A percentile compares a stretch with the other conserved stretches of the same genome.
phyloP scores from a whole-genome alignment of 2,888 invertebrate species.

The Sericinus montela region DNA sequence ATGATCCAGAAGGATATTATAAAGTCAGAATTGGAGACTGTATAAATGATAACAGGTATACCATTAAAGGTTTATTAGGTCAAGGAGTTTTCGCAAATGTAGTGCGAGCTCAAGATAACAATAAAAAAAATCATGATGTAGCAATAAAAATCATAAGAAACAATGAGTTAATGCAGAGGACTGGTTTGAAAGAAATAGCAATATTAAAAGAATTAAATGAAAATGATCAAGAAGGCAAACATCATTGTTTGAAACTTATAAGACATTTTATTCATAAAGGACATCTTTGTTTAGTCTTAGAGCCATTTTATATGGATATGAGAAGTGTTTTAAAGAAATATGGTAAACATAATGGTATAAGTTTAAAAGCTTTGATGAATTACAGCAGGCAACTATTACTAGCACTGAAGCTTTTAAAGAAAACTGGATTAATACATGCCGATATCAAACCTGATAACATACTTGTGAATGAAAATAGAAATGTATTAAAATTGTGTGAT shows the following conservation, averaged over 20 bases:
- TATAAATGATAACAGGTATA: slow-evolving; percentile 89
- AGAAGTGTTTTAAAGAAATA: slow-evolving; percentile 96
- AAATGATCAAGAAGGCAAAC: slow-evolving; percentile 96
- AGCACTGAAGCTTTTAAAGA: slow-evolving; percentile 94
- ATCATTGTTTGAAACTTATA: slow-evolving; percentile 92
- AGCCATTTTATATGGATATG: slow-evolving; percentile 95
- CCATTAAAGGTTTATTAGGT: slow-evolving; percentile 96
- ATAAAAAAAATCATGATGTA: slow-evolving; percentile 90
- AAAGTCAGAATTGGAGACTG: slow-evolving; percentile 93
- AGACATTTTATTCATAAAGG: slow-evolving; percentile 98
- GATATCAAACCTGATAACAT: slow-evolving; percentile 99
- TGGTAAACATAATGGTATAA: slow-evolving; percentile 95
- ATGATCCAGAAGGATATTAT: slow-evolving; percentile 99
- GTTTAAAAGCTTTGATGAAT: slow-evolving; percentile 96
- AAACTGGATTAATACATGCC: slow-evolving; percentile 97
- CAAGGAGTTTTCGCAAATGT: slow-evolving; percentile 99
- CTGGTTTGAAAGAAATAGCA: slow-evolving; percentile 96
- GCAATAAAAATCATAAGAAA: slow-evolving; percentile 99
- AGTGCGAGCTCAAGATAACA: slow-evolving; percentile 93
- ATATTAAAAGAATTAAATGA: slow-evolving; percentile 95
- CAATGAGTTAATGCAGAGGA: slow-evolving; percentile 99
- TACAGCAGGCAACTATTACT: slow-evolving; percentile 97
- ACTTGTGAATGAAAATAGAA: slow-evolving; percentile 97
- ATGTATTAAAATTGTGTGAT: slow-evolving; percentile 97
- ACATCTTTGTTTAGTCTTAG: slow-evolving; percentile 98